These are phyloP conservation scores for Oryzias melastigma DNA, from an alignment of 2,113 vertebrate genomes.

Conservation along the genomic window DNA sequence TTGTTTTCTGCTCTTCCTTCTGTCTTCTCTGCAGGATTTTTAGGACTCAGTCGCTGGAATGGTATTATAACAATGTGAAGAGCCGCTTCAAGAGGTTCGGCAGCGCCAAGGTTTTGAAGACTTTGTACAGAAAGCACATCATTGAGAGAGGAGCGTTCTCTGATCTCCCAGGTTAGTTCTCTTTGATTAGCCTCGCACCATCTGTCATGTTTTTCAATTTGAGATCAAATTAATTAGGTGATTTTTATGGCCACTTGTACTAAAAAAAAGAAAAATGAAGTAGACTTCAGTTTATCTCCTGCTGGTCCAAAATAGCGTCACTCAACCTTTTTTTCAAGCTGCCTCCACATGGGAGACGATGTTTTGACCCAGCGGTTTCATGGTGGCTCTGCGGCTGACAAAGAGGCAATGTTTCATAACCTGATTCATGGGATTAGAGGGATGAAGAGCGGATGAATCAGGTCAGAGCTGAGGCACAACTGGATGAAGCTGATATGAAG, in stretches of 20 bases:
- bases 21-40: constrained; percentile 78
- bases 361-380: constrained; percentile 53
- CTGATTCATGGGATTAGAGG: constrained; percentile 56
- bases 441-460: constrained; percentile 48
- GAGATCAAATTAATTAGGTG: no score
- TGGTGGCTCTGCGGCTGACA: constrained; percentile 41
- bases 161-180: constrained; percentile 82
- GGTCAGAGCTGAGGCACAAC: constrained; percentile 34
- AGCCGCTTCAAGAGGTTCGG: constrained; percentile 96
- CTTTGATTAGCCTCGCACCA: no score
- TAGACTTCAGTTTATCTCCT: constrained; percentile 31
- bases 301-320: constrained; percentile 30
- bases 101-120: constrained; percentile 96
- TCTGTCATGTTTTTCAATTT: no score
- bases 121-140: constrained; percentile 90
- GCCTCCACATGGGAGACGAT: constrained; percentile 18
- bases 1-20: constrained; percentile 15
- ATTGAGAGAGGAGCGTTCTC: constrained; percentile 83
- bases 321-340: background rate
- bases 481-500: constrained; percentile 30
- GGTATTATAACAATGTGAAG: constrained; percentile 98
- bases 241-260: no score
- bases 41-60: constrained; percentile 91
- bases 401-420: constrained; percentile 56
- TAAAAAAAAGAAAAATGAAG: no score